phyloP scores from a whole-genome alignment of 2,113 vertebrate genomes.

The Zosterops hypoxanthus region DNA sequence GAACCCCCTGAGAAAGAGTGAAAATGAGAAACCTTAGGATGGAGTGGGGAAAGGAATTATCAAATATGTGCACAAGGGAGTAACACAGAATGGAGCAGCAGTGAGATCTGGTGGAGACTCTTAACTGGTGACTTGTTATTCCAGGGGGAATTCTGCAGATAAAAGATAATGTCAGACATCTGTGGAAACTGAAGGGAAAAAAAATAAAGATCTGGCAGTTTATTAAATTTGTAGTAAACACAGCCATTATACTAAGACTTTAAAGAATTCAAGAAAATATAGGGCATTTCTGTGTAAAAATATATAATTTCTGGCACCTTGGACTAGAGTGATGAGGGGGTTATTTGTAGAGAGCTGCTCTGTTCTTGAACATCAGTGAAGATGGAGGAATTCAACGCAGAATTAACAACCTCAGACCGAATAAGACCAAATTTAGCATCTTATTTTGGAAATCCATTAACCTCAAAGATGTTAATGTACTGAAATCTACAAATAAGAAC shows the following conservation, averaged over 20 bases:
- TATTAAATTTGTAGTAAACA: not conserved
- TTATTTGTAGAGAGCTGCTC: not conserved
- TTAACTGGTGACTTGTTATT: not conserved
- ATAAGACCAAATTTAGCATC: not conserved
- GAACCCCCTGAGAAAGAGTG: not conserved
- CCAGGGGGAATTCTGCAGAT: not conserved
- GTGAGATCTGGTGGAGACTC: not conserved
- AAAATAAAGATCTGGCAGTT: not conserved
- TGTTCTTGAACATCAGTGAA: not conserved
- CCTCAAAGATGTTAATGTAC: not conserved
- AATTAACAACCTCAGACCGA: not conserved
- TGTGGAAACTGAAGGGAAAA: not conserved
- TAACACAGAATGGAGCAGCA: not conserved
- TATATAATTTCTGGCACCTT: not conserved
- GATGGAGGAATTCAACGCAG: not conserved
- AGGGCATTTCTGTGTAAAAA: not conserved
- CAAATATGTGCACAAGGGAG: not conserved
- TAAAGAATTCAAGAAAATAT: not conserved
- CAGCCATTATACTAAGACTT: not conserved
- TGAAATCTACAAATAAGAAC: not conserved
- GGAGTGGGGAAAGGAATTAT: not conserved
- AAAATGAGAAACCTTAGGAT: not conserved
- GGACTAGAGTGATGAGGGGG: too few species aligned
- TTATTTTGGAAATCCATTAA: constrained; percentile 20
- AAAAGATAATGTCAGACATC: not conserved